Conservation (phyloP, 2,888 invertebrate genomes). For the Laspeyria flexula region DNA sequence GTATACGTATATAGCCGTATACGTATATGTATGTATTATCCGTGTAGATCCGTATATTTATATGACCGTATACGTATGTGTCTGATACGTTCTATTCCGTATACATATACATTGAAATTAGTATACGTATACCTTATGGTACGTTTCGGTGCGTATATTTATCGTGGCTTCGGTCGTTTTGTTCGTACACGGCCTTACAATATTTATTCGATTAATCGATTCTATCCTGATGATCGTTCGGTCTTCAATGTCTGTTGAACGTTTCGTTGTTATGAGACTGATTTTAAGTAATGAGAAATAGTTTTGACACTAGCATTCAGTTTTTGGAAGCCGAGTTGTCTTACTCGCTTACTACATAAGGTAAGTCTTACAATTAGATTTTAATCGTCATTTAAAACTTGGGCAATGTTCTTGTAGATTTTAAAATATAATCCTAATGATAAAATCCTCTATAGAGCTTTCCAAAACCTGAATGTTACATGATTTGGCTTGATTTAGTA, state of each 20-base stretch:
- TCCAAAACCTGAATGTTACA: constrained; percentile 39
- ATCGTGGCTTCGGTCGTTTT: neutral
- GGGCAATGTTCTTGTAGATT: constrained; percentile 6
- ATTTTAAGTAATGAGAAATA: constrained; percentile 79
- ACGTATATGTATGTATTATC: too few relatives aligned
- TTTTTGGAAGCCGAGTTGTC: constrained; percentile 36
- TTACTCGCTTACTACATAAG: constrained; percentile 2
- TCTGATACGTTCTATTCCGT: too few relatives aligned
- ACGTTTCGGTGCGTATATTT: neutral
- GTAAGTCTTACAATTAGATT: constrained; percentile 7
- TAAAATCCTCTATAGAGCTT: neutral
- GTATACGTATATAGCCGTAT: too few relatives aligned
- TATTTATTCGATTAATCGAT: constrained; percentile 19
- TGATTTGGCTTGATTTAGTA: constrained; percentile 42
- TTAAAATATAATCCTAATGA: neutral
- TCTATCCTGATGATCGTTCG: constrained; percentile 29
- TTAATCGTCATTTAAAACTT: constrained; percentile 6
- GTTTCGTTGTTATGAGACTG: constrained; percentile 80
- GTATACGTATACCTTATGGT: too few relatives aligned
- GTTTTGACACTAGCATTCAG: constrained; percentile 57
- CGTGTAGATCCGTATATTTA: too few relatives aligned
- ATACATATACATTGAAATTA: too few relatives aligned
- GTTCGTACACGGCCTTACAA: constrained; percentile 2
- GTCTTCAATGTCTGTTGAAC: constrained; percentile 45
- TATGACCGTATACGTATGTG: too few relatives aligned